Evolutionary conservation across 1,140 invertebrate species (phyloP).

Genomic region (Bathynomus jamesi): DNA sequence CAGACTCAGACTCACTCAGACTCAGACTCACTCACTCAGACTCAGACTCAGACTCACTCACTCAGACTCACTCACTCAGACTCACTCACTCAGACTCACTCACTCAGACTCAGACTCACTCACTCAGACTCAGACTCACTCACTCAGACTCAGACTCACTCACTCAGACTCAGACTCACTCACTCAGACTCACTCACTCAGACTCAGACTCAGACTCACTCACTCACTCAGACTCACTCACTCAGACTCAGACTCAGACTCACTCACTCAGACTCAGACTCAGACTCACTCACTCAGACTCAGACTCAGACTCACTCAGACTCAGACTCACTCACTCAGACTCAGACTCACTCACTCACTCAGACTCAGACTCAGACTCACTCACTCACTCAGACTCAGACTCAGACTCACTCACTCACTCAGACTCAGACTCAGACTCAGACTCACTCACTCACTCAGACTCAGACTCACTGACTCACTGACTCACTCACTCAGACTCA

Average conservation of each 20-base stretch:
- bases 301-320: not conserved
- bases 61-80: not conserved
- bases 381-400: not conserved
- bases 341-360: not conserved
- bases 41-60: not conserved
- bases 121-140: not conserved
- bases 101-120: not conserved
- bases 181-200: not conserved
- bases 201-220: not conserved
- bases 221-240: not conserved
- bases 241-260: not conserved
- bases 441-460: not conserved
- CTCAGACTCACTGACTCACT: not conserved
- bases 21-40: not conserved
- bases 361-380: not conserved
- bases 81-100: not conserved
- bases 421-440: not conserved
- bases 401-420: not conserved
- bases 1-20: not conserved
- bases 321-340: not conserved
- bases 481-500: not conserved
- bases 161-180: not conserved
- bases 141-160: not conserved
- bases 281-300: not conserved
- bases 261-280: not conserved